Evolutionary conservation across 1,140 invertebrate species (phyloP), one percentile per base, ranked within the genome.

Genomic region (Orchesella cincta): DNA sequence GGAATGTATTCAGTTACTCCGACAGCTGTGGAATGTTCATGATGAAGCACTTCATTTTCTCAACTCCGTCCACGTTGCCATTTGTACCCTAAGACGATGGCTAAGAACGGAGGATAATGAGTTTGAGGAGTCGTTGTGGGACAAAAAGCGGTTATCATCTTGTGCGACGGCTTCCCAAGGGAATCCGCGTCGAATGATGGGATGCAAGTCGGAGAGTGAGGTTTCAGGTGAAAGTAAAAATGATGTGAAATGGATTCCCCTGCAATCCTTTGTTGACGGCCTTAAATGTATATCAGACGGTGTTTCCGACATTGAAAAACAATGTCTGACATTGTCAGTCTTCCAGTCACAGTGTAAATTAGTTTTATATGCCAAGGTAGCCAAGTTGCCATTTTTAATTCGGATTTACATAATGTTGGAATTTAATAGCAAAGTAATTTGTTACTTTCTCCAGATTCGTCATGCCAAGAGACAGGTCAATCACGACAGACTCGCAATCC

Each of bases 301-400:
- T 73, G 64, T 81, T 3, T 34, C 52, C 23, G 78, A 81, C 36
- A 72, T 73, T 52, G 77, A 80, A 34, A 75, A 75, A 35, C 81
- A 81, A 70, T 81, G 76, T 39, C 33, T 51, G 0, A 72, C 75
- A 29, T 67, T 81, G 31, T 78, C 77, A 33, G 73, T 78, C 52
- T 81, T 77, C 72, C 76, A 81, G 39, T 26, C 76, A 26, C 81
- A 81, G 57, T 81, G 78, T 64, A 81, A 81, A 78, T 76, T 81
- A 67, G 75, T 80, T 72, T 52, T 80, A 33, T 80, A 72, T 67
- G 71, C 75, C 23, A 81, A 81, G 76, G 81, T 81, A 64, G 8
- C 8, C 8, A 12, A 64, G 14, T 64, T 16, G 5, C 57, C 8
- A 64, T 23, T 64, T 46, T 46, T 46, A 46, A 64, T 64, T n/a